Conservation (phyloP, 2,888 invertebrate genomes). For the Cremastinae sp. region DNA sequence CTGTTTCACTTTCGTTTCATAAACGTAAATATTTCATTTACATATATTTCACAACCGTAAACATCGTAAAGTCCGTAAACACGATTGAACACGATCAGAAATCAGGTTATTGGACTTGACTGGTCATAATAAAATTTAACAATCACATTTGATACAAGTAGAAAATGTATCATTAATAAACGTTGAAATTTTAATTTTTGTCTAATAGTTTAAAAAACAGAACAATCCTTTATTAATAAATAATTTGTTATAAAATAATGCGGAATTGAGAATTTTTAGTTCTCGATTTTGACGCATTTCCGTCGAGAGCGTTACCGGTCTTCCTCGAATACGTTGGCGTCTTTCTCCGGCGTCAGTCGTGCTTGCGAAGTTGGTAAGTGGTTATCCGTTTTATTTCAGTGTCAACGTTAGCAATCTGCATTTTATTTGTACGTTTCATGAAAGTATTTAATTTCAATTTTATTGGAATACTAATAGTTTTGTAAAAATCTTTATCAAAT, state of each 20-base stretch:
- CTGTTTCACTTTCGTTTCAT: too few relatives aligned
- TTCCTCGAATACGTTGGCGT: conserved; percentile 53
- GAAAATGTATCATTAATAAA: too few relatives aligned
- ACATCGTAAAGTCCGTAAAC: too few relatives aligned
- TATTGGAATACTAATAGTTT: conserved; percentile 17
- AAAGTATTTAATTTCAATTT: conserved; percentile 3
- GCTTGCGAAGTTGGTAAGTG: conserved; percentile 60
- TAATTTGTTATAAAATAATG: too few relatives aligned
- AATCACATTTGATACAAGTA: background rate
- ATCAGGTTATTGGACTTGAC: conserved; percentile 37
- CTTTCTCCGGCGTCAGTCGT: conserved; percentile 55
- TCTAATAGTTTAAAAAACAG: too few relatives aligned
- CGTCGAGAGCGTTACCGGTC: conserved; percentile 43
- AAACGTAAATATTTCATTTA: too few relatives aligned
- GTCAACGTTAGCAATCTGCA: conserved; percentile 42
- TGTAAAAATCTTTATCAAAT: conserved; percentile 18
- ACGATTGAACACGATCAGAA: conserved; percentile 10
- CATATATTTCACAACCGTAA: too few relatives aligned
- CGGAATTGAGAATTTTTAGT: too few relatives aligned
- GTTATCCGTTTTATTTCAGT: conserved; percentile 50
- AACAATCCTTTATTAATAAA: too few relatives aligned
- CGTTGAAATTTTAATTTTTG: too few relatives aligned
- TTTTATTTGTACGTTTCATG: conserved; percentile 31
- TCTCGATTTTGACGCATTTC: conserved; percentile 35
- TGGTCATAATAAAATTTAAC: conserved; percentile 20